phyloP scores from a whole-genome alignment of 2,113 vertebrate genomes.

The Ochotona curzoniae region DNA sequence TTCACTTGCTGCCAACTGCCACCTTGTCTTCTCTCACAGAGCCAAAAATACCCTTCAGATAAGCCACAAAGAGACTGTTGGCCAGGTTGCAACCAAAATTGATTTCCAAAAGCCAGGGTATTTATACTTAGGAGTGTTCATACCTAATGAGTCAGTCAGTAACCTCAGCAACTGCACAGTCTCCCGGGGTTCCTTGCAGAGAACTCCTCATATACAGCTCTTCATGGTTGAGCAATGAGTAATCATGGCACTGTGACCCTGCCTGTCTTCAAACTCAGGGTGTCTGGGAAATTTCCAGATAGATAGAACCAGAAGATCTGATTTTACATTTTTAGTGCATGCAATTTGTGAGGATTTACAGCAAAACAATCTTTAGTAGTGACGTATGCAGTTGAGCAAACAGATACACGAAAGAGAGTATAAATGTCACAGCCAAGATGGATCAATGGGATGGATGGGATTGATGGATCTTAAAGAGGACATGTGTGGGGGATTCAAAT shows the following conservation, averaged over 20 bases:
- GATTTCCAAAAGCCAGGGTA: not conserved
- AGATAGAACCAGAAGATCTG: constrained; percentile 1
- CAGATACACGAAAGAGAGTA: not conserved
- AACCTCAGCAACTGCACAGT: not conserved
- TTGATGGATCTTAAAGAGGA: not conserved
- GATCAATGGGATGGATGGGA: not conserved
- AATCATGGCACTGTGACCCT: not conserved
- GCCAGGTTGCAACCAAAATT: constrained; percentile 18
- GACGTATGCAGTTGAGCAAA: not conserved
- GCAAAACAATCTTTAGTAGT: not conserved
- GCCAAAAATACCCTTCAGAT: constrained; percentile 12
- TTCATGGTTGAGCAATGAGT: no score
- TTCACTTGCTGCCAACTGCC: not conserved
- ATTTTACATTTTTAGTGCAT: not conserved
- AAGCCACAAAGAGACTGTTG: not conserved
- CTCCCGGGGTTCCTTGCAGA: accelerated
- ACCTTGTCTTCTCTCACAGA: not conserved
- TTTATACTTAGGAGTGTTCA: not conserved
- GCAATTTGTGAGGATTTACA: not conserved
- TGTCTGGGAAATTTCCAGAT: not conserved
- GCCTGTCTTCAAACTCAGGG: not conserved
- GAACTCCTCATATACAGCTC: not conserved
- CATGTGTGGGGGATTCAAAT: not conserved
- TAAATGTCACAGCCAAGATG: not conserved
- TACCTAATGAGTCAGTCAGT: not conserved